phyloP scores from a whole-genome alignment of 2,113 vertebrate genomes.

The Archocentrus centrarchus region DNA sequence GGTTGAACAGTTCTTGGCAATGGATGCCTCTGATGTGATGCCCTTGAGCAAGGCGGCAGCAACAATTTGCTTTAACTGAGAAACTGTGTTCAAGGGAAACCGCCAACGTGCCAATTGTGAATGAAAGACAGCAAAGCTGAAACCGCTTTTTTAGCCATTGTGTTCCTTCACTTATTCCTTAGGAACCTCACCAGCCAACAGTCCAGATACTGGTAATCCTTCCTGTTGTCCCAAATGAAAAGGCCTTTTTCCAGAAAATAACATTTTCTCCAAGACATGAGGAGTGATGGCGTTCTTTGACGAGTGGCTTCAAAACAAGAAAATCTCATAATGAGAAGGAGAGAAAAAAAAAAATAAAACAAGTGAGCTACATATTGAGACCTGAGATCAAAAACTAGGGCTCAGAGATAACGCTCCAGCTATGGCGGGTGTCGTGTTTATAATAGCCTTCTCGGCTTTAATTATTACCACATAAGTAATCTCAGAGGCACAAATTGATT shows the following conservation, averaged over 20 bases:
- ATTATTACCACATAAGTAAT: constrained; percentile 74
- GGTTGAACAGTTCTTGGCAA: constrained; percentile 18
- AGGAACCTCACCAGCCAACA: constrained; percentile 5
- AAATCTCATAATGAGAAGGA: background rate
- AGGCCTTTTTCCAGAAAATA: constrained; percentile 27
- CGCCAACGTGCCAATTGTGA: background rate
- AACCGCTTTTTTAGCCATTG: background rate
- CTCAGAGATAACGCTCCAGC: constrained; percentile 17
- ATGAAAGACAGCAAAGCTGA: background rate
- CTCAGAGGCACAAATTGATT: constrained; percentile 65
- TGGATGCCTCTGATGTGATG: background rate
- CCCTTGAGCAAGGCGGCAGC: constrained; percentile 28
- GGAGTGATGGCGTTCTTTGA: constrained; percentile 44
- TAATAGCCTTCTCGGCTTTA: constrained; percentile 59
- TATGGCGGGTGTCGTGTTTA: constrained; percentile 32
- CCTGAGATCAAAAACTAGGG: constrained; percentile 49
- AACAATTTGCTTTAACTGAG: background rate
- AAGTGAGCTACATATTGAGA: constrained; percentile 1
- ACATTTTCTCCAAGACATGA: constrained; percentile 25
- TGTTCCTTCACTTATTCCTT: constrained; percentile 8
- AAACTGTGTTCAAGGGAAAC: background rate
- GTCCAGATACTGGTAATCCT: background rate
- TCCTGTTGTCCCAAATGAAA: constrained; percentile 59
- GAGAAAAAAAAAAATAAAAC: background rate
- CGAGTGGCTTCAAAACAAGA: constrained; percentile 50